Evolutionary conservation across 1,140 invertebrate genomes (phyloP), one percentile per base, ranked within the genome.

Genomic region (Drosophila lowei): DNA sequence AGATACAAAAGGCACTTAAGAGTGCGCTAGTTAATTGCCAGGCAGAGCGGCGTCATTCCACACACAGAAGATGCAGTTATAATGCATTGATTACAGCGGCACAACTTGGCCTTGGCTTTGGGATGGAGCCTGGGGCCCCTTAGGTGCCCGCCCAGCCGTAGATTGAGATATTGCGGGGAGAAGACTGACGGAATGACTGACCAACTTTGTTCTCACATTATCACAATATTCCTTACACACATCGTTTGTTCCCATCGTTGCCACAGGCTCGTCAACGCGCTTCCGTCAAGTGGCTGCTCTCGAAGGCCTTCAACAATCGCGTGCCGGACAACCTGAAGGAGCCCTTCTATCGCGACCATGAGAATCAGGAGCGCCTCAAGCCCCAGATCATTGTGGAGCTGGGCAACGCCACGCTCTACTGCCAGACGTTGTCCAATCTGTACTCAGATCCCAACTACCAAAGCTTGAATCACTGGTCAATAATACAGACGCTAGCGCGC

Each of bases 391-490:
- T 97, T 43, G 96, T 98, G 80, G 94, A 95, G 25, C 93, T 99
- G 78, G 97, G 97, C 67, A 99, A 97, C 93, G 98, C 98, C 68
- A 98, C 99, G 92, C 93, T 99, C 16, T 99, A 99, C 93, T 98
- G 98, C 92, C 93, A 97, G 91, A 98, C 98, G 48, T 93, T 99
- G 91, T 96, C 96, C 73, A 98, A 98, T 93, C 98, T 99, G 92
- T 99, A 99, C 92, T 97, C 97, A 52, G 98, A 99, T 93, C 97
- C 97, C 58, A 97, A 98, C 92, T 98, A 97, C 92, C 95, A 98
- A 92, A 97, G 97, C 93, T 94, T 98, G 66, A 98, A 97, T 93
- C 97, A 99, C 92, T 97, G 96, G 94, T 97, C 97, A 84, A 97
- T 98, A 76, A 93, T 98, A 79, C 97, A 98, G 93, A 97, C 97